A percentile compares a stretch with the other conserved stretches of the same genome.
Evolutionary conservation across 2,888 invertebrate species (phyloP).

Genomic region (Tetramorium bicarinatum): DNA sequence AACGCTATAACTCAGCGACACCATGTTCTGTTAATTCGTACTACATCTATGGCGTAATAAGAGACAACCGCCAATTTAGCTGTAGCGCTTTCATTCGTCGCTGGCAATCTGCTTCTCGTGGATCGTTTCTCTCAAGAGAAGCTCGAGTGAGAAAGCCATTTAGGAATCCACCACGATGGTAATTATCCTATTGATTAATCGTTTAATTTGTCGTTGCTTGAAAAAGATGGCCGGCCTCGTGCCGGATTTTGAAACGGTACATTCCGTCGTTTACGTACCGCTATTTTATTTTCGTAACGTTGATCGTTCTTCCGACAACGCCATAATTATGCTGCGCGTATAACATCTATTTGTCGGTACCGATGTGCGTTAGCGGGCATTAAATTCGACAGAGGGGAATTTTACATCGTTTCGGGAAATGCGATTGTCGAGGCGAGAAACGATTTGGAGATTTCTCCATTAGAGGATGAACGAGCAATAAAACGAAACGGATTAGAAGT

Average conservation of each 20-base stretch:
- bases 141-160: neutral
- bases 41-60: conserved; percentile 22
- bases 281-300: conserved; percentile 4
- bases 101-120: neutral
- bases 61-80: conserved; percentile 32
- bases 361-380: neutral
- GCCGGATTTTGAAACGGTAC: neutral
- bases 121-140: neutral
- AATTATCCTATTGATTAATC: conserved; percentile 10
- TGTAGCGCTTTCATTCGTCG: neutral
- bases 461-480: neutral
- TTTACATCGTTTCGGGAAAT: neutral
- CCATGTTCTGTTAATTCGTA: neutral
- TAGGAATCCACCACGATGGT: conserved; percentile 21
- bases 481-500: neutral
- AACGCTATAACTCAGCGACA: too few species aligned
- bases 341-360: neutral
- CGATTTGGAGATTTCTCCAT: too few species aligned
- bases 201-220: neutral
- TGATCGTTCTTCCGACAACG: neutral
- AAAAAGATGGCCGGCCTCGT: neutral
- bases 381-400: neutral
- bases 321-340: neutral
- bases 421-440: neutral
- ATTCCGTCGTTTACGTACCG: neutral